Evolutionary conservation across 2,113 vertebrate species (phyloP).

Genomic region (Suncus etruscus): DNA sequence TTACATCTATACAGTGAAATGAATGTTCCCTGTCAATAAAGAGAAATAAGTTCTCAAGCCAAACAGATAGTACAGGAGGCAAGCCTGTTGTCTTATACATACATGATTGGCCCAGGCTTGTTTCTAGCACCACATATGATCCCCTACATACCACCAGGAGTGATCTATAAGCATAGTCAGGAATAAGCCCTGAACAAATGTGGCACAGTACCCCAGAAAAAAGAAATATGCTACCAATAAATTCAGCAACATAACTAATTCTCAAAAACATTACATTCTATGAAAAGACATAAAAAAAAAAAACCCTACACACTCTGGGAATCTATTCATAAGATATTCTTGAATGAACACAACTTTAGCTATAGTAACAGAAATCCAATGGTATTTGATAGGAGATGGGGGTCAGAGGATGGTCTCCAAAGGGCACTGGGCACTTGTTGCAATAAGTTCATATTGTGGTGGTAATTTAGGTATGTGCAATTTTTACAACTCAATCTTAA

Average conservation of each 20-base stretch:
- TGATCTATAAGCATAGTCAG: no score
- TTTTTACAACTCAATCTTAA: slow-evolving; percentile 9
- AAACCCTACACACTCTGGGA: neutral
- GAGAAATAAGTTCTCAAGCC: neutral
- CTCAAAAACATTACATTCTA: neutral
- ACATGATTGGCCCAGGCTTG: no score
- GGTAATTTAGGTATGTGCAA: neutral
- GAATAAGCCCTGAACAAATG: no score
- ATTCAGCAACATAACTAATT: neutral
- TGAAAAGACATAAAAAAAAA: neutral
- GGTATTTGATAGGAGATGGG: neutral
- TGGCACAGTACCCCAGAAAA: no score
- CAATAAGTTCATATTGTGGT: neutral
- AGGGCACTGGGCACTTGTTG: neutral
- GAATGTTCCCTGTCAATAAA: neutral
- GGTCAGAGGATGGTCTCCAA: neutral
- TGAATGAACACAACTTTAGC: slow-evolving; percentile 20
- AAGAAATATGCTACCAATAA: neutral
- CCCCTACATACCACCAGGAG: no score
- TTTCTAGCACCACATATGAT: no score
- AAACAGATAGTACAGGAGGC: no score
- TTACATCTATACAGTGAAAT: neutral
- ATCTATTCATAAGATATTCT: slow-evolving; percentile 25
- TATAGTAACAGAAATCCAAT: neutral
- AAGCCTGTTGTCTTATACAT: no score